Conservation (phyloP, 2,113 vertebrate genomes). For the Pseudorectes ferrugineus region DNA sequence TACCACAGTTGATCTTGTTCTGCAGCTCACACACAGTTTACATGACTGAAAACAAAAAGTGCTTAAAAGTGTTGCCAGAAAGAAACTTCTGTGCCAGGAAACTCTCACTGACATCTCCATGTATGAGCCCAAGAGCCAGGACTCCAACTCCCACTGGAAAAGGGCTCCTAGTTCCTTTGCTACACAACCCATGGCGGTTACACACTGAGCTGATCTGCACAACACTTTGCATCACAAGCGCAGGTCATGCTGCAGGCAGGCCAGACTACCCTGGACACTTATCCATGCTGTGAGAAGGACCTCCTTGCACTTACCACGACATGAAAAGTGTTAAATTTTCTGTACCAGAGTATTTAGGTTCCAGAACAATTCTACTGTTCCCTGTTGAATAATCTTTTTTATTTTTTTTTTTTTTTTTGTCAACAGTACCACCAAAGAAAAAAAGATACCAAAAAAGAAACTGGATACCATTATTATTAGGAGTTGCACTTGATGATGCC, state of each 20-base stretch:
- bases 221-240: neutral
- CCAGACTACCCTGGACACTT: neutral
- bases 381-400: neutral
- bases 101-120: neutral
- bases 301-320: fast-evolving
- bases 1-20: neutral
- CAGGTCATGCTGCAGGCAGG: fast-evolving
- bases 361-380: neutral
- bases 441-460: no score
- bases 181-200: fast-evolving
- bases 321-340: neutral
- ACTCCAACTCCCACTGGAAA: neutral
- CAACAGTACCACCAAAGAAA: neutral
- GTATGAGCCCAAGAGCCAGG: neutral
- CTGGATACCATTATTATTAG: neutral
- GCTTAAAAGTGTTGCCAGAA: neutral
- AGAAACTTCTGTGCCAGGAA: neutral
- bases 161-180: neutral
- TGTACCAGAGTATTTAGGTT: neutral
- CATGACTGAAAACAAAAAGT: neutral
- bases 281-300: fast-evolving
- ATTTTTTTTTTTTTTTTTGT: neutral
- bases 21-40: neutral
- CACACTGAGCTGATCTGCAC: no score
- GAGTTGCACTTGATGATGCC: neutral